Base-by-base conservation (phyloP, 2,888 invertebrate genomes). In the Helleia helle region DNA sequence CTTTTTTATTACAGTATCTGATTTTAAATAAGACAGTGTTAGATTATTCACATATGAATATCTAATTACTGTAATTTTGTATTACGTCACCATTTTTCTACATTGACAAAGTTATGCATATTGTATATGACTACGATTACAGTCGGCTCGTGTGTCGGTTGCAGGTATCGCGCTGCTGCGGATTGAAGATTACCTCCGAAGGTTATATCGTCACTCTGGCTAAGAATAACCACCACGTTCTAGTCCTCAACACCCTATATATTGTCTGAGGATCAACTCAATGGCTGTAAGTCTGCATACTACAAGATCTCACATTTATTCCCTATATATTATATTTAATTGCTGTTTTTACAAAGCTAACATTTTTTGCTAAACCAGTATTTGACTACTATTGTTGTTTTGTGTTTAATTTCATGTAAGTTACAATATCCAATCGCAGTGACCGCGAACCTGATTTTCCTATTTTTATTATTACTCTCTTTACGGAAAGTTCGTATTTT, bases 201-300 rank as follows among this genome's bases (percentile, higher is more conserved):
- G 97, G 97, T 56, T 96, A 95, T 80, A 94, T 97, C 60, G 95
- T 96, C 58, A 96, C 97, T 53, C 86, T 98, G 86, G 97, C 97
- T 73, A 98, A 98, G 88, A 98, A 97, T 88, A 98, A 98, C 87
- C 97, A 98, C 86, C 96, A 97, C 84, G 97, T 98, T 66, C 91
- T 98, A 81, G 95, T 98, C 75, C 89, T 97, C 83, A 94, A 95
- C 87, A 95, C 95, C 62, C 90, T 95, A 71, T 95, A 95, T 87
- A 94, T 95, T 88, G 90, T 93, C 86, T 94, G 92, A 92, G 90
- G 88, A 68, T 67, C 56, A 66, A 73, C 75, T 75, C 71, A 70
- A 75, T 76, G 79, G 81, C 81, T 80, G 83, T 84, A 84, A 84
- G 84, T 84, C 84, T 81, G 80, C 84, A 81, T 80, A 80, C 76